Base-by-base conservation (phyloP, 2,113 vertebrate genomes). In the Ranitomeya imitator region DNA sequence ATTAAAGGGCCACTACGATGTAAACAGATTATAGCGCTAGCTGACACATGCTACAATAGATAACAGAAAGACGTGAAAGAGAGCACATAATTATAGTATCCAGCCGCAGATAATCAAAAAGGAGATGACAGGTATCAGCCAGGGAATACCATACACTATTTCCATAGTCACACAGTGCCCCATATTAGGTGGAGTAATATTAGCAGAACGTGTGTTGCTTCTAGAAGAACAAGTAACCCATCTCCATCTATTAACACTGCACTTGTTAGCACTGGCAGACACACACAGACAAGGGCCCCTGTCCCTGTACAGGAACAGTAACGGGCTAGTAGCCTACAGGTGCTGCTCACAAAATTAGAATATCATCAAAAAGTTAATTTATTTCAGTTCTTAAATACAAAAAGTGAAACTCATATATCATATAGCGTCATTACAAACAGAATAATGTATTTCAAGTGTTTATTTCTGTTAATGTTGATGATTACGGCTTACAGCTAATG, bases 81-180 rank as follows among this genome's bases (percentile, higher is more conserved):
- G 63, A 69, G 82, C 82, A 84, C 63, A 84, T 84, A 84, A 84
- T 84, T 84, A 84, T 84, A 84, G 82, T 84, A 71, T 84, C 63
- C n/a, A 55, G 65, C 82, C 26, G n/a, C n/a, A 71, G 82, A 84
- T 84, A 84, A 84, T 84, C 45, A 84, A 21, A 84, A 84, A 5
- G 63, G 26, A 71, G 82, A 84, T 69, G 82, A 84, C 82, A 84
- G 82, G 63, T 84, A 84, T 84, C 82, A 69, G 51, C 63, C 63
- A 69, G 63, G 63, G 65, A 84, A 81, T 61, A 81, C 10, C n/a
- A 84, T 69, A 54, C 82, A 55, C 61, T 84, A 84, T 54, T 63
- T 69, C 63, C 63, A 84, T 69, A 84, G 63, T 55, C 51, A 69
- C 45, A 84, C 67, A 26, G 55, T 26, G 67, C 21, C 63, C 63